Evolutionary conservation across 2,888 invertebrate genomes (phyloP).

Genomic region (Cetonia aurata): DNA sequence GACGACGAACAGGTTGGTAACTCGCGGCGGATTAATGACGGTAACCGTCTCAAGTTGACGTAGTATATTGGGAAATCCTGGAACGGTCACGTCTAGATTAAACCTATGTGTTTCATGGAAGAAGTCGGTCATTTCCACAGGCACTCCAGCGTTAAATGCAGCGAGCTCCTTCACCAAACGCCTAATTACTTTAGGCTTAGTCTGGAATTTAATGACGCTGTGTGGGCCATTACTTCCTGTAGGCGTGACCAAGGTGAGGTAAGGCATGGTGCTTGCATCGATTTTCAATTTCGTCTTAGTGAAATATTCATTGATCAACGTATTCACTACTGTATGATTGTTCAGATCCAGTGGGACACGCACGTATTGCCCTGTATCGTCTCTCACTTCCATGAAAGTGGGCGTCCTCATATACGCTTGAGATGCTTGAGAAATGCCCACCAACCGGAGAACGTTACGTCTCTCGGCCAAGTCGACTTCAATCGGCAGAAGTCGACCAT

Average conservation of each 20-base stretch:
- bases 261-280: conserved; percentile 13
- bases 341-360: conserved; percentile 16
- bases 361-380: conserved; percentile 40
- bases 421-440: conserved; percentile 9
- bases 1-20: neutral
- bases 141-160: neutral
- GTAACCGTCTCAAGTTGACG: neutral
- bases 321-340: neutral
- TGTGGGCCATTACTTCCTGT: neutral
- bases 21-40: neutral
- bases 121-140: neutral
- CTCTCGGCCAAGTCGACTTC: conserved; percentile 9
- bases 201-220: conserved; percentile 3
- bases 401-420: neutral
- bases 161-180: neutral
- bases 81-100: neutral
- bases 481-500: neutral
- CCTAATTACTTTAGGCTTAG: conserved; percentile 15
- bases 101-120: neutral
- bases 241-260: neutral
- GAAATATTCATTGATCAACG: neutral
- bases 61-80: neutral
- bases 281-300: neutral
- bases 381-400: conserved; percentile 21
- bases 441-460: conserved; percentile 12